Conservation (phyloP, 2,113 vertebrate genomes). For the Orycteropus afer region DNA sequence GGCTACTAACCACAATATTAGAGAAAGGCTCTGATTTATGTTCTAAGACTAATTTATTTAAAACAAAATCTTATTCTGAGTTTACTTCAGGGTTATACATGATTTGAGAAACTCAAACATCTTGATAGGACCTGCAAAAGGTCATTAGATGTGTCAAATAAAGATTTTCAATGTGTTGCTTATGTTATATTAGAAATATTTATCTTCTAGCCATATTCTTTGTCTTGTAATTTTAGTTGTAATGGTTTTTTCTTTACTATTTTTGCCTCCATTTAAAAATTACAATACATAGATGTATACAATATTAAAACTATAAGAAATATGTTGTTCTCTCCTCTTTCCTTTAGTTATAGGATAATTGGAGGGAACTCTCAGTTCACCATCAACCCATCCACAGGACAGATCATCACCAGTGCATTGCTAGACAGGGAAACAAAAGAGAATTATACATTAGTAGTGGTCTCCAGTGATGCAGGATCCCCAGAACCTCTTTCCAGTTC, state of each 20-base stretch:
- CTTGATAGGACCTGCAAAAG: not conserved
- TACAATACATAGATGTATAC: not conserved
- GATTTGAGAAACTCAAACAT: not conserved
- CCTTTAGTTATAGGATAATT: slow-evolving; percentile 92
- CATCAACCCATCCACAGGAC: slow-evolving; percentile 97
- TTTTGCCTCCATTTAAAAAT: not conserved
- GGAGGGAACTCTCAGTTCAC: slow-evolving; percentile 96
- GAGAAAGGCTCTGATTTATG: not conserved
- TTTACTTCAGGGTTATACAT: not conserved
- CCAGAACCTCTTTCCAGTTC: slow-evolving; percentile 93
- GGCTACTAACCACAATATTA: not conserved
- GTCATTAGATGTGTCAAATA: not conserved
- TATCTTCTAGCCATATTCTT: not conserved
- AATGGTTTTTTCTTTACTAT: not conserved
- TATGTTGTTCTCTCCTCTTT: slow-evolving; percentile 1
- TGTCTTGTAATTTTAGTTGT: not conserved
- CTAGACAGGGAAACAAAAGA: slow-evolving; percentile 92
- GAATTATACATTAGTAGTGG: slow-evolving; percentile 95
- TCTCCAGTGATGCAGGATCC: slow-evolving; percentile 92
- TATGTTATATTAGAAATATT: not conserved
- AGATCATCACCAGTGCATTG: slow-evolving; percentile 96
- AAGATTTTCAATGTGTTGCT: not conserved
- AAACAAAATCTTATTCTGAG: not conserved
- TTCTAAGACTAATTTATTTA: not conserved
- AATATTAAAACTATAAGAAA: not conserved